Evolutionary conservation across 2,888 invertebrate genomes (phyloP), one percentile per base, ranked within the genome.

Genomic region (Drosophila niveifrons): DNA sequence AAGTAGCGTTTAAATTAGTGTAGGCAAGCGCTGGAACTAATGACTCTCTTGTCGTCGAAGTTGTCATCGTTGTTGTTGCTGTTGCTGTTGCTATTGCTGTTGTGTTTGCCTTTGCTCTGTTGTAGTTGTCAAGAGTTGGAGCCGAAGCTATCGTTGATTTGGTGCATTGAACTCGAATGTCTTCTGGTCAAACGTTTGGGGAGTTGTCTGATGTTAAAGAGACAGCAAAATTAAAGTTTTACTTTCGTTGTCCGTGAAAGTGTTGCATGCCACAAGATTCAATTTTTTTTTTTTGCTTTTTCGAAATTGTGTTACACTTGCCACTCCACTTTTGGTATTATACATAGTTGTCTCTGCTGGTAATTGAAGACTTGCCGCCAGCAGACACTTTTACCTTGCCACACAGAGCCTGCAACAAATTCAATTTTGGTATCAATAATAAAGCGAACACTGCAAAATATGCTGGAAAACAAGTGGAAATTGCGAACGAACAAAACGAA

Each of bases 1-100:
- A 82, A 77, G 88, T 84, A 81, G 83, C 82, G 70, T 59, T 76
- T 67, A 73, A 82, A 81, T 88, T 88, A 85, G 77, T 81, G 77
- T 78, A 73, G 83, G 75, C 89, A 88, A 83, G 78, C 77, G 70
- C 82, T 86, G 88, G 88, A 89, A 88, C 88, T 89, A 89, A 88
- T 88, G 81, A 71, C 77, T 66, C 65, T 73, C 55, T 75, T 75
- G 73, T 75, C 68, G 68, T 75, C 75, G 56, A 48, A 53, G 75
- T 75, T 75, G 75, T 79, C 67, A 67, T 46, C 65, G 67, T 67
- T 50, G 69, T 71, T 62, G 66, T 61, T 50, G 59, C 41, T 53
- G 72, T 18, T 34, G 66, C 13, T 34, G 64, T 47, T 64, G 59
- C n/a, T n/a, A n/a, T 59, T 50, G 59, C 41, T 53, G 72, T 18